Conservation (phyloP, 2,888 invertebrate genomes). For the Argyresthia albistria region DNA sequence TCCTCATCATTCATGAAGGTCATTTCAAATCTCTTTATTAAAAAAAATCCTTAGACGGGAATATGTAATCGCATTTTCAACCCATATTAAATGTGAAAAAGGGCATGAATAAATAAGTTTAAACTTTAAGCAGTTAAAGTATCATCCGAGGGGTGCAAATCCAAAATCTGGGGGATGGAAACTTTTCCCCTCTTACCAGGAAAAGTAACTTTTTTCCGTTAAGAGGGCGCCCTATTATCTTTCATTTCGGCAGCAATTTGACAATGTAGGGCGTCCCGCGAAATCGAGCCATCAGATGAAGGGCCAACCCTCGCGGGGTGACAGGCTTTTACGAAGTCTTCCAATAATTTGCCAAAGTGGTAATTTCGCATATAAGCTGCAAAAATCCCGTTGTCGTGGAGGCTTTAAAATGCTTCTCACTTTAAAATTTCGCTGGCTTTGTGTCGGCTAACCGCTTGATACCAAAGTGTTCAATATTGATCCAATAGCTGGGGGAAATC, state of each 20-base stretch:
- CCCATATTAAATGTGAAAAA: not conserved
- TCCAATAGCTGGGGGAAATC: not conserved
- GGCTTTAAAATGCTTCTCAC: not conserved
- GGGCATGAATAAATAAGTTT: constrained; percentile 46
- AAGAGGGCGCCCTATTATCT: constrained; percentile 64
- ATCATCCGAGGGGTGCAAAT: constrained; percentile 39
- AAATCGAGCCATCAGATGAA: constrained; percentile 67
- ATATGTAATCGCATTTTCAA: not conserved
- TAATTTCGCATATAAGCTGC: constrained; percentile 16
- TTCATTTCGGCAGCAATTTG: constrained; percentile 69
- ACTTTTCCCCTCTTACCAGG: constrained; percentile 49
- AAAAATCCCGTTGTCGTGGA: not conserved
- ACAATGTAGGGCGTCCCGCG: constrained; percentile 48
- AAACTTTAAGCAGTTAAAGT: constrained; percentile 28
- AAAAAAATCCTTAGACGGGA: not conserved
- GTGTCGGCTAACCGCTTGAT: too few relatives aligned
- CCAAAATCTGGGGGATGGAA: constrained; percentile 55
- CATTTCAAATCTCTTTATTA: not conserved
- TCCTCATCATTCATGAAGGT: not conserved
- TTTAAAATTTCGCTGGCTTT: too few relatives aligned
- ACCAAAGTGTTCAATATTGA: not conserved
- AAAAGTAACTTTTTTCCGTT: constrained; percentile 42
- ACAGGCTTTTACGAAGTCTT: constrained; percentile 65
- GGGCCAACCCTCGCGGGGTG: constrained; percentile 13
- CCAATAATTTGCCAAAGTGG: constrained; percentile 70